phyloP scores from a whole-genome alignment of 1,140 invertebrate species.

The Augochlora pura region DNA sequence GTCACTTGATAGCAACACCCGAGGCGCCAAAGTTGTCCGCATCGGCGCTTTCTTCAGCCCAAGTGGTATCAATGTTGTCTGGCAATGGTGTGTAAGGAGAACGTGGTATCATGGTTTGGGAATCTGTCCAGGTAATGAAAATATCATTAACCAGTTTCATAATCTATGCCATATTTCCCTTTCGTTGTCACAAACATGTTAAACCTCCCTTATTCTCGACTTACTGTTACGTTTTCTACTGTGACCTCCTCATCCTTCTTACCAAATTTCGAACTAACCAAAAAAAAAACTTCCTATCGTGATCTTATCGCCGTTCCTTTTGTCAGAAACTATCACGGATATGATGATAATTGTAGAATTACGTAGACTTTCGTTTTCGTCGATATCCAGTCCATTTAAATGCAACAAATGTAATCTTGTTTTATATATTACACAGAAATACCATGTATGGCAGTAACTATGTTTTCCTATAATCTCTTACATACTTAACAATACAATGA shows the following conservation, averaged over 20 bases:
- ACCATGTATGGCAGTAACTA: slow-evolving; percentile 32
- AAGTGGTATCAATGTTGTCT: slow-evolving; percentile 85
- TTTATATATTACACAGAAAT: slow-evolving; percentile 19
- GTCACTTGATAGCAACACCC: slow-evolving; percentile 46
- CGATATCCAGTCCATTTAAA: neutral
- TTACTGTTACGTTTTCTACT: slow-evolving; percentile 15
- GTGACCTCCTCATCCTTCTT: slow-evolving; percentile 40
- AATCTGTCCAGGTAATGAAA: slow-evolving; percentile 84
- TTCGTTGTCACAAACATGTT: neutral
- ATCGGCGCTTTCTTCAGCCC: slow-evolving; percentile 74
- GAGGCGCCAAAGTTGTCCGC: slow-evolving; percentile 69
- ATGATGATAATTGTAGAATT: neutral
- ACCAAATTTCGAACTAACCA: slow-evolving; percentile 43
- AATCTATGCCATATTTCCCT: neutral
- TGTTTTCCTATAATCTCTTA: slow-evolving; percentile 17
- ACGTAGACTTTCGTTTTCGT: neutral
- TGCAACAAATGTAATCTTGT: neutral
- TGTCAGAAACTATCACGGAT: slow-evolving; percentile 18
- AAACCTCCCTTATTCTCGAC: neutral
- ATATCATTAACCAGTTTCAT: neutral
- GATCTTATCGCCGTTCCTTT: slow-evolving; percentile 20
- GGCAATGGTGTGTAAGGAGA: slow-evolving; percentile 97
- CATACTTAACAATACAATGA: neutral
- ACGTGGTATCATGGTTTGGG: slow-evolving; percentile 96
- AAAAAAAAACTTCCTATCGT: slow-evolving; percentile 26